Percentiles rank a stretch among this genome's conserved stretches.
These are phyloP conservation scores for Drosophila diplacantha DNA, from an alignment of 2,888 invertebrate species.

Conservation along the genomic window DNA sequence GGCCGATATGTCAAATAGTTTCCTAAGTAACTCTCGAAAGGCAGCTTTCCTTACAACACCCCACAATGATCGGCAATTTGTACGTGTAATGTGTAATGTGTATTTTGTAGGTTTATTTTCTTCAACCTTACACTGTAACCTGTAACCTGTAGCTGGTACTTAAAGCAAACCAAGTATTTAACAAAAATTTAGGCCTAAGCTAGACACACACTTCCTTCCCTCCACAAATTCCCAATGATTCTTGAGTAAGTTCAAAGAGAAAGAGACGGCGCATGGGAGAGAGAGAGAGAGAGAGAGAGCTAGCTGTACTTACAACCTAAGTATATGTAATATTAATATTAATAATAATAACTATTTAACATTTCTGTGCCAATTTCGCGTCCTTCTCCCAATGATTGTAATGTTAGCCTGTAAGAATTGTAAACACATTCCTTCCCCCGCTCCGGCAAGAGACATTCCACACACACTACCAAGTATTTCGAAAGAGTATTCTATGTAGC, in stretches of 20 bases:
- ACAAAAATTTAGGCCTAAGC: constrained; percentile 21
- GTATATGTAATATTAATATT: neutral
- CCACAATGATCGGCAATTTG: neutral
- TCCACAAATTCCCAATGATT: constrained; percentile 20
- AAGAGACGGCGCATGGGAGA: constrained; percentile 5
- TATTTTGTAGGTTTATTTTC: constrained; percentile 8
- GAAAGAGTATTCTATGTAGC: constrained; percentile 33
- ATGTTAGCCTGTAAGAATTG: constrained; percentile 16
- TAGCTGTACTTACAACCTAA: neutral
- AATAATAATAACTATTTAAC: constrained; percentile 3
- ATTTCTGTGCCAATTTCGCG: constrained; percentile 27
- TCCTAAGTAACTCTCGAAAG: constrained; percentile 3
- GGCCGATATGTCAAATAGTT: constrained; percentile 34
- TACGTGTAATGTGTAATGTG: neutral
- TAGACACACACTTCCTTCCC: constrained; percentile 2
- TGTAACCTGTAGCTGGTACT: constrained; percentile 29
- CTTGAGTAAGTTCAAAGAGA: constrained; percentile 12
- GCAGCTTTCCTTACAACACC: constrained; percentile 18
- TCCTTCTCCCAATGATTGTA: constrained; percentile 22
- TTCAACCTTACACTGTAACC: constrained; percentile 6
- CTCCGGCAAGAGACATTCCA: constrained; percentile 22
- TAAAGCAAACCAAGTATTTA: constrained; percentile 29
- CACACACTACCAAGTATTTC: constrained; percentile 29
- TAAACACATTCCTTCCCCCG: constrained; percentile 31
- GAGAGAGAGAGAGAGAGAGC: neutral